Conservation (phyloP, 2,113 vertebrate genomes). For the Megaceryle maxima region DNA sequence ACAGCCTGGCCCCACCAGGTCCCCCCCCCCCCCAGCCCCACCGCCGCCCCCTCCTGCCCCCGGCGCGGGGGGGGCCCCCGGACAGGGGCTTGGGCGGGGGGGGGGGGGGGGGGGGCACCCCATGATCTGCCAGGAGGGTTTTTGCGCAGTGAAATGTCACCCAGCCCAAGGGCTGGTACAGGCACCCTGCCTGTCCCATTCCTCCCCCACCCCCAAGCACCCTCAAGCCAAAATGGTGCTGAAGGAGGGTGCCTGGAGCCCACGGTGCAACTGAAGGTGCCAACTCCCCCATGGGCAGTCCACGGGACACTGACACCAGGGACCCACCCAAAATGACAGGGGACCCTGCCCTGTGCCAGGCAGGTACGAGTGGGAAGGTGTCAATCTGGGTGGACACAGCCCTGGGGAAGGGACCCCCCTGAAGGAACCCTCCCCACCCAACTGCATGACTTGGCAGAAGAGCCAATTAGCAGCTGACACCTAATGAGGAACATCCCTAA, state of each 20-base stretch:
- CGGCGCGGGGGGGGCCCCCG: no score
- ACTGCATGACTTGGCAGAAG: not conserved
- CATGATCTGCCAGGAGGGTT: not conserved
- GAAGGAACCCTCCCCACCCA: no score
- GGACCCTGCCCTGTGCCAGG: not conserved
- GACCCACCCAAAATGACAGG: not conserved
- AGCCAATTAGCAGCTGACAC: not conserved
- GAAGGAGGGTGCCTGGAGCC: not conserved
- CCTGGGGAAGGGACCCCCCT: no score
- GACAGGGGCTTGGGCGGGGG: no score
- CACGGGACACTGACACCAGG: not conserved
- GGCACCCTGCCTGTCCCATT: not conserved
- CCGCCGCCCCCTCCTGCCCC: no score
- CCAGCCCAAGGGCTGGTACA: not conserved
- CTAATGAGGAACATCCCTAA: not conserved
- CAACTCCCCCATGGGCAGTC: not conserved
- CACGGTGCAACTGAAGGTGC: fast-evolving
- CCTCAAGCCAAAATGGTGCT: not conserved
- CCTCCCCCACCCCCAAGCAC: not conserved
- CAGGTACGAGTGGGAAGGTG: fast-evolving
- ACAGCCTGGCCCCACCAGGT: no score
- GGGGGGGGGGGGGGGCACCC: not conserved
- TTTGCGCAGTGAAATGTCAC: not conserved
- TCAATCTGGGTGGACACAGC: not conserved
- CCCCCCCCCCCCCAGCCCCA: no score